A percentile compares a stretch with the other conserved stretches of the same genome.
Evolutionary conservation across 1,140 invertebrate genomes (phyloP).

Genomic region (Philotrypesis tridentata): DNA sequence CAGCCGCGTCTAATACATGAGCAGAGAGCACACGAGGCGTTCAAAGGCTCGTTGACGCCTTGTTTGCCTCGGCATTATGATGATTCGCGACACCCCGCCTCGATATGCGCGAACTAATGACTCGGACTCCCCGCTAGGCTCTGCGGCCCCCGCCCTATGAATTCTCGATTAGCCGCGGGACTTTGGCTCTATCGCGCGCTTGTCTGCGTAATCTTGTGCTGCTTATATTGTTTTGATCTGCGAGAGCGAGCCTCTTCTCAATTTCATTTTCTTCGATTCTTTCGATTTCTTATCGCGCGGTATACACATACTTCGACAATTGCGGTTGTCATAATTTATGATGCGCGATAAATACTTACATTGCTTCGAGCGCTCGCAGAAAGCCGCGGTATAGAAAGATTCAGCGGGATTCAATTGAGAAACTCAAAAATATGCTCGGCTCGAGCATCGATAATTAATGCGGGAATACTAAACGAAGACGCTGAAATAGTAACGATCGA

Average conservation of each 20-base stretch:
- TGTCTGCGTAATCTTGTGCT: neutral
- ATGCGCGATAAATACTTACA: too few relatives aligned
- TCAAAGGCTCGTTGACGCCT: conserved; percentile 73
- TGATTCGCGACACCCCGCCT: neutral
- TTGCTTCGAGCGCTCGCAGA: too few relatives aligned
- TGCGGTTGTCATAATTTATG: too few relatives aligned
- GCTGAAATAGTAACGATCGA: too few relatives aligned
- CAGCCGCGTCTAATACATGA: too few relatives aligned
- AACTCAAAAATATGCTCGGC: too few relatives aligned
- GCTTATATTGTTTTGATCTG: neutral
- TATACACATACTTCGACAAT: too few relatives aligned
- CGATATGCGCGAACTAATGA: conserved; percentile 23
- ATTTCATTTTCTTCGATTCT: neutral
- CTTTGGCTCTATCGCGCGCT: neutral
- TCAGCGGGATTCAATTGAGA: too few relatives aligned
- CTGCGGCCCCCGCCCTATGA: conserved; percentile 24
- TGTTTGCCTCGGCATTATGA: conserved; percentile 26
- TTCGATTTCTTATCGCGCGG: too few relatives aligned
- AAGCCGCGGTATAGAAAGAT: too few relatives aligned
- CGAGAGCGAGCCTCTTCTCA: neutral
- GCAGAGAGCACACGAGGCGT: conserved; percentile 47
- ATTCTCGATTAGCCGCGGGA: conserved; percentile 41
- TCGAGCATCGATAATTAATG: too few relatives aligned
- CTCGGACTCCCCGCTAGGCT: neutral
- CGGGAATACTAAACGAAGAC: too few relatives aligned